A percentile compares a stretch with the other conserved stretches of the same genome.
Evolutionary conservation across 2,113 vertebrate genomes (phyloP).

Genomic region (Pterophyllum scalare): DNA sequence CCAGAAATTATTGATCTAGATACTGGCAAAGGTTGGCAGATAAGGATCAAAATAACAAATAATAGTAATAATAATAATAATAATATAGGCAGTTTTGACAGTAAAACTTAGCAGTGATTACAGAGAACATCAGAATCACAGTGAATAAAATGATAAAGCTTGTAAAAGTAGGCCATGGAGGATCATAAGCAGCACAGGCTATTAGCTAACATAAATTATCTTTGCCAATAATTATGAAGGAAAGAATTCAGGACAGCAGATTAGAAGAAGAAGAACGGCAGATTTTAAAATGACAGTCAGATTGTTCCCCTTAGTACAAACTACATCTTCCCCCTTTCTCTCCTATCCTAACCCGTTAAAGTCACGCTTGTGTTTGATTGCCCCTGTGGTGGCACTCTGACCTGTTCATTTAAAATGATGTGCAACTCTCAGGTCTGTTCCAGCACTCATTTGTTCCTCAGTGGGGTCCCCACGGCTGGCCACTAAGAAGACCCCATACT

Average conservation of each 20-base stretch:
- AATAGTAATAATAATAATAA: neutral
- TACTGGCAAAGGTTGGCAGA: slow-evolving; percentile 9
- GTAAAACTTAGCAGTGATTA: slow-evolving; percentile 45
- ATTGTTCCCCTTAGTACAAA: neutral
- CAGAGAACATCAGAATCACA: slow-evolving; percentile 9
- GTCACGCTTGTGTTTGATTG: slow-evolving; percentile 75
- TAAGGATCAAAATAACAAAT: slow-evolving; percentile 25
- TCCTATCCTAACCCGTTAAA: slow-evolving; percentile 58
- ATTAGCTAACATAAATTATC: slow-evolving; percentile 41
- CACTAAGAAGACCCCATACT: slow-evolving; percentile 74
- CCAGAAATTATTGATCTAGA: slow-evolving; percentile 49
- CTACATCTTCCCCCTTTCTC: neutral
- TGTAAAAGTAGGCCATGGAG: slow-evolving; percentile 48
- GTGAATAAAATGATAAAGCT: slow-evolving; percentile 33
- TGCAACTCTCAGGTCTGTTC: slow-evolving; percentile 75
- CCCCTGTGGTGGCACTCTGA: slow-evolving; percentile 72
- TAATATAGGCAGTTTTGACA: slow-evolving; percentile 23
- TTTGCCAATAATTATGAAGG: slow-evolving; percentile 22
- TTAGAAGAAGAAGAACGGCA: slow-evolving; percentile 25
- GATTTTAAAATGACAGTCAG: slow-evolving; percentile 19
- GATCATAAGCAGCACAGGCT: slow-evolving; percentile 15
- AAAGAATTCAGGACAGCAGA: slow-evolving; percentile 33
- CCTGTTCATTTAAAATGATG: slow-evolving; percentile 84
- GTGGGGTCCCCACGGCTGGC: slow-evolving; percentile 56
- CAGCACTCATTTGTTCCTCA: slow-evolving; percentile 73